These are phyloP conservation scores for Mesorhabditis sp. DNA, from an alignment of 2,888 invertebrate genomes.

Conservation along the genomic window DNA sequence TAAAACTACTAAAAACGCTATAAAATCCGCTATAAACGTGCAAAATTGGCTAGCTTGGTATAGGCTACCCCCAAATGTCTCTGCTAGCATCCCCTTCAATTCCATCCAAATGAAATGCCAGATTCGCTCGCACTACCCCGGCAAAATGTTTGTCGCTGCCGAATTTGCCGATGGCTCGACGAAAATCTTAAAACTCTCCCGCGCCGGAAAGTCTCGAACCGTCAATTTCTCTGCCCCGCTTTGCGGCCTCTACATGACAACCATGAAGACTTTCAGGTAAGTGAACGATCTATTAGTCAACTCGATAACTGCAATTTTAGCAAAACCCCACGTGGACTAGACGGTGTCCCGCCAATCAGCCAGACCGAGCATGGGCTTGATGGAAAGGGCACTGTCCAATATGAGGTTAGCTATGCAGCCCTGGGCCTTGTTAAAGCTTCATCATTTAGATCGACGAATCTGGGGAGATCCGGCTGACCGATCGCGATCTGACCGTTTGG, in stretches of 20 bases:
- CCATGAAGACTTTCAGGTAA: not conserved
- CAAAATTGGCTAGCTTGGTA: too few species aligned
- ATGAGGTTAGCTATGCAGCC: not conserved
- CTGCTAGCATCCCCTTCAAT: too few species aligned
- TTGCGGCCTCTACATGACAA: constrained; percentile 5
- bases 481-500: not conserved
- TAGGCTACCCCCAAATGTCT: too few species aligned
- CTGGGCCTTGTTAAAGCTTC: too few species aligned
- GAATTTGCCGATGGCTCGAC: too few species aligned
- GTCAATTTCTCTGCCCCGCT: not conserved
- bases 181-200: too few species aligned
- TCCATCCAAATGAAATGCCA: too few species aligned
- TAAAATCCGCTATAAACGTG: too few species aligned
- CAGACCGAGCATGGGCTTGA: not conserved
- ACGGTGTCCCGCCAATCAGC: not conserved
- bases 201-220: not conserved
- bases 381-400: not conserved
- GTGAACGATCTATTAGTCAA: not conserved
- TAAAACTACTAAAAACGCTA: too few species aligned
- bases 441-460: too few species aligned
- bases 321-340: not conserved
- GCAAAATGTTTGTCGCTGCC: too few species aligned
- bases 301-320: not conserved
- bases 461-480: not conserved
- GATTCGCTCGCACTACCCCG: too few species aligned